Evolutionary conservation across 35 echinoderm and acorn worm species (phyloP).

Genomic region (Eucidaris tribuloides): DNA sequence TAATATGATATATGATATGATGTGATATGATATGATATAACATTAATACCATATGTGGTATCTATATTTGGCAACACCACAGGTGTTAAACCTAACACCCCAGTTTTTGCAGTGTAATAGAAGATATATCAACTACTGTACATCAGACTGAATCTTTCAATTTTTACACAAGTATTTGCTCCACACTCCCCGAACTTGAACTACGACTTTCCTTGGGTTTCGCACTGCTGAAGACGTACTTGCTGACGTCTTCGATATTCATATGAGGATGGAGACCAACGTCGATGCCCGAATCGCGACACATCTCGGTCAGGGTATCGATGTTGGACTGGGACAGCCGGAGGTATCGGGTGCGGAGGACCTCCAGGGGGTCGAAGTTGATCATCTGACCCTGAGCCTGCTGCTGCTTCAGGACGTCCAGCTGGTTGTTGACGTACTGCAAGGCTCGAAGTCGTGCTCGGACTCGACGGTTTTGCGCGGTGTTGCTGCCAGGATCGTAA

Average conservation of each 20-base stretch:
- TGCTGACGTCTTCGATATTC: constrained; percentile 37
- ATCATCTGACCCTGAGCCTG: not conserved
- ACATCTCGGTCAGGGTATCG: constrained; percentile 51
- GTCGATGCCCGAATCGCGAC: constrained; percentile 37
- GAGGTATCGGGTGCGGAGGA: constrained; percentile 57
- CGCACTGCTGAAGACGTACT: constrained; percentile 36
- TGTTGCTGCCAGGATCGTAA: constrained; percentile 10
- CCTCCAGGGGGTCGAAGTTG: constrained; percentile 50
- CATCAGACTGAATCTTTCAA: too few relatives aligned
- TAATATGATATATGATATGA: too few relatives aligned
- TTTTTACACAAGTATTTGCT: too few relatives aligned
- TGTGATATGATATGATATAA: too few relatives aligned
- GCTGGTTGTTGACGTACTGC: constrained; percentile 3
- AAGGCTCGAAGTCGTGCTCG: constrained; percentile 23
- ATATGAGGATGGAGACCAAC: constrained; percentile 65
- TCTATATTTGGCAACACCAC: too few relatives aligned
- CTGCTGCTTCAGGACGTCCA: constrained; percentile 16
- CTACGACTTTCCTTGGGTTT: too few relatives aligned
- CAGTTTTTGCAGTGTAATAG: too few relatives aligned
- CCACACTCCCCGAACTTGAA: too few relatives aligned
- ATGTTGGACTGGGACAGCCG: constrained; percentile 58
- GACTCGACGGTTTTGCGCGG: not conserved
- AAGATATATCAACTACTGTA: too few relatives aligned
- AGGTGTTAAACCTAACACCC: too few relatives aligned
- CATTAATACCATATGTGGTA: too few relatives aligned